Conservation (phyloP, 1,140 invertebrate species). For the Papilio aristodemus region DNA sequence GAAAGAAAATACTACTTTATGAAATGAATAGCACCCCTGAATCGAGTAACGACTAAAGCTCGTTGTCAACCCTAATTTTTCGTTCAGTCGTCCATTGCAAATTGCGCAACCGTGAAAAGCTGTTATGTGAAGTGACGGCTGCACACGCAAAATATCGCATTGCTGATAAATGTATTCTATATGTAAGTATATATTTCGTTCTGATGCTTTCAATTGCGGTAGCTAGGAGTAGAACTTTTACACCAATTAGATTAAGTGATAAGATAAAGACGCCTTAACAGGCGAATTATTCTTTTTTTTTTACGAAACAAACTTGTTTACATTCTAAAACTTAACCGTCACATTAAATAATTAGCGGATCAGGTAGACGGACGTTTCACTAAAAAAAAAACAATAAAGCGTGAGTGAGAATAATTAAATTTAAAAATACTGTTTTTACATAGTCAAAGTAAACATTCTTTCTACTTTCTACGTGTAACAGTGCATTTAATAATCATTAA, state of each 20-base stretch:
- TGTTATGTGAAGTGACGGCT: constrained; percentile 36
- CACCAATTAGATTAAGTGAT: background rate
- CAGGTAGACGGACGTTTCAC: too few species aligned
- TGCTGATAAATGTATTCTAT: background rate
- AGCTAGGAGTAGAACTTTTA: background rate
- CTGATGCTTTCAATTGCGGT: background rate
- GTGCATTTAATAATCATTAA: constrained; percentile 9
- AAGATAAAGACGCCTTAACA: background rate
- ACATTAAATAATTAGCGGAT: too few species aligned
- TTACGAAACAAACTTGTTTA: too few species aligned
- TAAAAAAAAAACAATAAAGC: too few species aligned
- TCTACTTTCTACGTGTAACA: background rate
- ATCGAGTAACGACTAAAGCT: constrained; percentile 39
- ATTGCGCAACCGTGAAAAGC: constrained; percentile 53
- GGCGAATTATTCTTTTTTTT: too few species aligned
- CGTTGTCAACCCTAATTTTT: constrained; percentile 61
- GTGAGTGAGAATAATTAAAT: too few species aligned
- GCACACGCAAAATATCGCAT: constrained; percentile 19
- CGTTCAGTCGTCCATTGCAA: constrained; percentile 53
- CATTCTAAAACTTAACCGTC: too few species aligned
- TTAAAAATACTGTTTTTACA: too few species aligned
- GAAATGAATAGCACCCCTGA: constrained; percentile 51
- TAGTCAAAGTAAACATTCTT: too few species aligned
- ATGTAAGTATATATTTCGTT: background rate
- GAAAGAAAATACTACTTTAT: background rate